These are phyloP conservation scores for Aquatica leii DNA, from an alignment of 2,888 invertebrate species.

Conservation along the genomic window DNA sequence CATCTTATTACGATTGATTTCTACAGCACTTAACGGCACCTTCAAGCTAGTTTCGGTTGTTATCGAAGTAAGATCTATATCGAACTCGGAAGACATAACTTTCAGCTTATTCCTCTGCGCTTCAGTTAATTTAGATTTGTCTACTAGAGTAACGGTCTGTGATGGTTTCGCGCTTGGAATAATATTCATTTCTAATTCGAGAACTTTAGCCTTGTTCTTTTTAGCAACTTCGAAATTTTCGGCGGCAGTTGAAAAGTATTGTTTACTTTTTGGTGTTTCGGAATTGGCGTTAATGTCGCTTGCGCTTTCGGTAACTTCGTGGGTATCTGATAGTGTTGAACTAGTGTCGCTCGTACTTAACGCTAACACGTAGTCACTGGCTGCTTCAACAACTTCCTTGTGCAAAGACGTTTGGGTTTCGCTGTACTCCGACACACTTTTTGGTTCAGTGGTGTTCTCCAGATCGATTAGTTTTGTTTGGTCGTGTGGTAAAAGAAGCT, in stretches of 20 bases:
- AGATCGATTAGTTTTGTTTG: not conserved
- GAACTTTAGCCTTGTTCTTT: constrained; percentile 64
- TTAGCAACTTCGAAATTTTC: constrained; percentile 61
- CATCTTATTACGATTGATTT: constrained; percentile 51
- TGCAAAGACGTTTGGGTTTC: constrained; percentile 59
- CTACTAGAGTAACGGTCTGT: constrained; percentile 54
- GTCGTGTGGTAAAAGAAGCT: not conserved
- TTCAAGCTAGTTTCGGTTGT: not conserved
- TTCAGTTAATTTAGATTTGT: constrained; percentile 63
- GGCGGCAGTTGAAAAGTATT: not conserved
- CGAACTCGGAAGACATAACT: constrained; percentile 69
- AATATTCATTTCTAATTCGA: constrained; percentile 49
- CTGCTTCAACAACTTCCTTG: not conserved
- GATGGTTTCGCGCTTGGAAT: not conserved
- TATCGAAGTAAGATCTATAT: constrained; percentile 52
- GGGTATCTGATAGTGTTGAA: too few species aligned
- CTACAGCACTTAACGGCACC: constrained; percentile 36
- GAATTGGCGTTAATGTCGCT: not conserved
- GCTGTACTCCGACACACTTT: not conserved
- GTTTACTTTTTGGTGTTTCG: not conserved
- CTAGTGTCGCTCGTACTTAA: too few species aligned
- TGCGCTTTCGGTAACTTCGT: not conserved
- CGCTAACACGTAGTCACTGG: constrained; percentile 3
- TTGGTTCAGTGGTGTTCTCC: not conserved
- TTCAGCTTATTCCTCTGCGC: constrained; percentile 69